These are phyloP conservation scores for Drosophila quinaria DNA, from an alignment of 2,888 invertebrate genomes.

Conservation along the genomic window DNA sequence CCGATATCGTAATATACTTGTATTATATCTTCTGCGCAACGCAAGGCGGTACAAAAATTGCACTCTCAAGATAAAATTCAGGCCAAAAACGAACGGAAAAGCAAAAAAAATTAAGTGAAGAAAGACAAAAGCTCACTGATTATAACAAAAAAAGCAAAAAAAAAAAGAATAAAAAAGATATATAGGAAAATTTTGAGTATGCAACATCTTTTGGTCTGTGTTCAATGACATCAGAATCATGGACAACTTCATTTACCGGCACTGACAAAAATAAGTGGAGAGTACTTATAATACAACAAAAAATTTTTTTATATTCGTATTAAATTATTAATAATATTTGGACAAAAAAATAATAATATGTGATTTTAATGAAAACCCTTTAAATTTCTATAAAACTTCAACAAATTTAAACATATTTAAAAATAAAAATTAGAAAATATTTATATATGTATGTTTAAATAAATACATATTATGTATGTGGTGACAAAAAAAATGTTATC, in stretches of 20 bases:
- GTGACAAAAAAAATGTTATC: no score
- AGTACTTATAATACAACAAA: not conserved
- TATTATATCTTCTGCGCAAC: slow-evolving; percentile 48
- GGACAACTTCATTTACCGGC: slow-evolving; percentile 9
- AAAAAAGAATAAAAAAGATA: slow-evolving; percentile 23
- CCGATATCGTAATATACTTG: slow-evolving; percentile 31
- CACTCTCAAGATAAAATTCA: slow-evolving; percentile 77
- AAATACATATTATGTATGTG: no score
- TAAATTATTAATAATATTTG: no score
- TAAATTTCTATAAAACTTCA: no score
- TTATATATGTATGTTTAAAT: no score
- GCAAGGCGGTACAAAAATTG: slow-evolving; percentile 62
- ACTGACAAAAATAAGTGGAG: not conserved
- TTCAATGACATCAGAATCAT: slow-evolving; percentile 62
- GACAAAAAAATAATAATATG: no score
- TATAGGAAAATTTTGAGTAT: slow-evolving; percentile 28
- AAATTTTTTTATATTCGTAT: no score
- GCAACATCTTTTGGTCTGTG: slow-evolving; percentile 50
- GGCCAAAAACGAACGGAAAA: slow-evolving; percentile 66
- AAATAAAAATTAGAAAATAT: no score
- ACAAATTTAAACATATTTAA: no score
- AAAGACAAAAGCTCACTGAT: slow-evolving; percentile 19
- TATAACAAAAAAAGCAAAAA: slow-evolving; percentile 20
- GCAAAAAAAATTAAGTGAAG: slow-evolving; percentile 12
- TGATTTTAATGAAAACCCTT: no score